Percentiles rank a stretch among this genome's conserved stretches.
phyloP scores from a whole-genome alignment of 1,140 invertebrate genomes.

The Lethrus apterus region DNA sequence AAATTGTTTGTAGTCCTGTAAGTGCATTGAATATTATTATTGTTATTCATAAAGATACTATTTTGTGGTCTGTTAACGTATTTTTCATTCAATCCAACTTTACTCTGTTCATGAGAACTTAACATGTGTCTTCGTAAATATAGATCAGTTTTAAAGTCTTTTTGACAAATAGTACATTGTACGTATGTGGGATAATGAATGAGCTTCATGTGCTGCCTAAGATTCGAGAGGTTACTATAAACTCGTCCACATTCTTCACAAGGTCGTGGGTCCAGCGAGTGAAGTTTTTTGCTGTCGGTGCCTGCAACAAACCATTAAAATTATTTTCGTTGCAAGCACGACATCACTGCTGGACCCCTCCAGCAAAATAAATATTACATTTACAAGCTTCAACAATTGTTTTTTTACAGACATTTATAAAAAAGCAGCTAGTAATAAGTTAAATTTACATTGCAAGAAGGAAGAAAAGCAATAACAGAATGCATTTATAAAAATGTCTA shows the following conservation, averaged over 20 bases:
- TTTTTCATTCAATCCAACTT: too few species aligned
- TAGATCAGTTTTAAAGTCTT: constrained; percentile 71
- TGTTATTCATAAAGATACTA: too few species aligned
- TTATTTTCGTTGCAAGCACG: constrained; percentile 31
- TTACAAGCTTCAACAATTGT: too few species aligned
- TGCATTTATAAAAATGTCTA: too few species aligned
- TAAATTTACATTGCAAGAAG: too few species aligned
- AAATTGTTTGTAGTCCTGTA: too few species aligned
- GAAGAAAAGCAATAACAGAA: too few species aligned
- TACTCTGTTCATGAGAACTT: constrained; percentile 48
- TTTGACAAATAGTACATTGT: constrained; percentile 63
- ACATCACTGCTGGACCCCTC: constrained; percentile 25
- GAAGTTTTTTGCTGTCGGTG: constrained; percentile 46
- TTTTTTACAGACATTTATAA: too few species aligned
- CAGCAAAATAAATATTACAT: too few species aligned
- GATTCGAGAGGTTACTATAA: constrained; percentile 73
- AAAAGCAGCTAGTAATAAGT: too few species aligned
- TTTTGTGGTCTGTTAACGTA: too few species aligned
- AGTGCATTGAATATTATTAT: background rate
- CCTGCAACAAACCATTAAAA: constrained; percentile 38
- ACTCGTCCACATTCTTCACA: constrained; percentile 70
- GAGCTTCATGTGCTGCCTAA: constrained; percentile 70
- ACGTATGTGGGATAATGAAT: constrained; percentile 72
- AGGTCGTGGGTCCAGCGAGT: constrained; percentile 59
- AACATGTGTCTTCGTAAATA: constrained; percentile 64